A percentile compares a stretch with the other conserved stretches of the same genome.
phyloP scores from a whole-genome alignment of 1,140 invertebrate genomes.

The Agrilus planipennis region DNA sequence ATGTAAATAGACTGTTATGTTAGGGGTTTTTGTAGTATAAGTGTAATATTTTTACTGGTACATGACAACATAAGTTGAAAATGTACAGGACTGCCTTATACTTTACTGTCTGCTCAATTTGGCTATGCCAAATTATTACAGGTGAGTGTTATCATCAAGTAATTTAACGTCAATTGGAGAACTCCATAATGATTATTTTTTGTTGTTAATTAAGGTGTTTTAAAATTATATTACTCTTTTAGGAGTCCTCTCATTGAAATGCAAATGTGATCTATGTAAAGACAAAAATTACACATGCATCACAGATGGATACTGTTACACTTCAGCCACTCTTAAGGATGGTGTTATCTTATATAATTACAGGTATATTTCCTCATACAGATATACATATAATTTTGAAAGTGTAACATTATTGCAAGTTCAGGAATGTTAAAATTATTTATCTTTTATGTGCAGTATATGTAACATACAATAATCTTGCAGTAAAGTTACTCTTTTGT shows the following conservation, averaged over 20 bases:
- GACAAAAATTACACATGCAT: constrained; percentile 72
- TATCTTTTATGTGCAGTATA: too few species aligned
- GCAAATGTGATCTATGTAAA: constrained; percentile 64
- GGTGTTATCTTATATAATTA: constrained; percentile 52
- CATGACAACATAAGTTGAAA: too few species aligned
- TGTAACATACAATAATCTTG: too few species aligned
- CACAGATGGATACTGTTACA: constrained; percentile 81
- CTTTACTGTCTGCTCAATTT: constrained; percentile 16
- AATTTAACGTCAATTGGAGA: not conserved
- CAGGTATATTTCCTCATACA: constrained; percentile 58
- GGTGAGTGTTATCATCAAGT: constrained; percentile 13
- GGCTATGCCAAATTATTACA: constrained; percentile 19
- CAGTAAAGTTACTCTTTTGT: too few species aligned
- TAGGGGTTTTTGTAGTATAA: too few species aligned
- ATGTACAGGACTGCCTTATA: constrained; percentile 14
- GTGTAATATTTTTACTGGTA: too few species aligned
- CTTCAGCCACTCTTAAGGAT: constrained; percentile 54
- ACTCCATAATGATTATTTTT: not conserved
- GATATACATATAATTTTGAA: too few species aligned
- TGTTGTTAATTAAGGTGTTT: not conserved
- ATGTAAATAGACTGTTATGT: too few species aligned
- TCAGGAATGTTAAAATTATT: too few species aligned
- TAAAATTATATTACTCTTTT: constrained; percentile 19
- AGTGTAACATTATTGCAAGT: too few species aligned
- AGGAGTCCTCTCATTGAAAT: constrained; percentile 47